These are phyloP conservation scores for Amphilophus citrinellus DNA, from an alignment of 2,113 vertebrate species.

Conservation along the genomic window DNA sequence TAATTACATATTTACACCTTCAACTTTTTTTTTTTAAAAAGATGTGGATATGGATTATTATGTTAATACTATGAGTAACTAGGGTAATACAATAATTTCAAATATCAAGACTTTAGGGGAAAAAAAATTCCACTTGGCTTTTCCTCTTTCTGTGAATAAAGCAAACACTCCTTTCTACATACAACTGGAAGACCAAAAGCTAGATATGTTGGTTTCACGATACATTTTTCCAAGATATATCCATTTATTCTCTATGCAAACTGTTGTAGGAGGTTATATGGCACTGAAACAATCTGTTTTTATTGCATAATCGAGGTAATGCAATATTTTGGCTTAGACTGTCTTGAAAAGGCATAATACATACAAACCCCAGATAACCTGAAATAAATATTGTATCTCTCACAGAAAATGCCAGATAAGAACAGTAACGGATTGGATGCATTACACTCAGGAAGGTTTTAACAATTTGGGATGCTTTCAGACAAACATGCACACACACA, in stretches of 20 bases:
- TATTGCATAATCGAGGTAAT: constrained; percentile 55
- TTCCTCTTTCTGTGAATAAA: not conserved
- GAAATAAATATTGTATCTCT: constrained; percentile 43
- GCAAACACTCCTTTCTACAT: constrained; percentile 3
- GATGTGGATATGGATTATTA: not conserved
- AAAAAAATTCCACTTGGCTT: not conserved
- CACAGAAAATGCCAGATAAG: constrained; percentile 45
- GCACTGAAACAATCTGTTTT: constrained; percentile 46
- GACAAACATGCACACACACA: not conserved
- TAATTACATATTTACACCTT: not conserved
- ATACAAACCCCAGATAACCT: constrained; percentile 41
- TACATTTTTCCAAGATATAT: not conserved
- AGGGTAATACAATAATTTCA: not conserved
- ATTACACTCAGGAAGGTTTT: constrained; percentile 53
- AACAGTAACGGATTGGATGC: constrained; percentile 48
- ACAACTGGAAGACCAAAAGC: not conserved
- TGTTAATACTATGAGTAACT: not conserved
- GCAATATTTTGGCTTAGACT: constrained; percentile 39
- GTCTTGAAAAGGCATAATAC: constrained; percentile 49
- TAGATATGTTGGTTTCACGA: not conserved
- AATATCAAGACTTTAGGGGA: not conserved
- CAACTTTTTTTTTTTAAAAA: no score
- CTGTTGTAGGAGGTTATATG: constrained; percentile 43
- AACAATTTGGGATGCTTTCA: constrained; percentile 53
- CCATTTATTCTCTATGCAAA: constrained; percentile 44